These are phyloP conservation scores for Episyrphus balteatus DNA, from an alignment of 1,140 invertebrate species.

Conservation along the genomic window DNA sequence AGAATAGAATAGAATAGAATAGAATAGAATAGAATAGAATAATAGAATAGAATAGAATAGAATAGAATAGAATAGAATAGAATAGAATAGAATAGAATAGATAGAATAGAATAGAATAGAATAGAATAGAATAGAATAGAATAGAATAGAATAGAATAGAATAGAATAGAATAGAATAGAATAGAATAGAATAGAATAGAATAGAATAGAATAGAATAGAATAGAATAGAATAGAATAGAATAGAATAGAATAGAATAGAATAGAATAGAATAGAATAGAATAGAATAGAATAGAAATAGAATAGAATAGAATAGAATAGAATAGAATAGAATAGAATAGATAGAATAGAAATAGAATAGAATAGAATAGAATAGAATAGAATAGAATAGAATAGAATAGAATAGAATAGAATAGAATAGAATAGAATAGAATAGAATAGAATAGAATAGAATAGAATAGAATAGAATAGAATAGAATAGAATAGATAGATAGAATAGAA, in stretches of 20 bases:
- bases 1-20: conserved; percentile 1
- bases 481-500: background rate
- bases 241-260: background rate
- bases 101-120: background rate
- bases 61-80: background rate
- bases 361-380: conserved; percentile 1
- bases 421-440: conserved; percentile 1
- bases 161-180: background rate
- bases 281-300: conserved; percentile 1
- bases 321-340: background rate
- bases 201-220: conserved; percentile 1
- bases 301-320: background rate
- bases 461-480: conserved; percentile 1
- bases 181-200: conserved; percentile 1
- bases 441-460: conserved; percentile 1
- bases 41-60: conserved; percentile 1
- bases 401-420: background rate
- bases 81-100: conserved; percentile 1
- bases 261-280: background rate
- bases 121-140: conserved; percentile 1
- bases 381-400: conserved; percentile 1
- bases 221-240: background rate
- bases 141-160: background rate
- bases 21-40: background rate
- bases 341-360: background rate